Evolutionary conservation across 2,888 invertebrate species (phyloP).

Genomic region (Temnothorax rugatulus): DNA sequence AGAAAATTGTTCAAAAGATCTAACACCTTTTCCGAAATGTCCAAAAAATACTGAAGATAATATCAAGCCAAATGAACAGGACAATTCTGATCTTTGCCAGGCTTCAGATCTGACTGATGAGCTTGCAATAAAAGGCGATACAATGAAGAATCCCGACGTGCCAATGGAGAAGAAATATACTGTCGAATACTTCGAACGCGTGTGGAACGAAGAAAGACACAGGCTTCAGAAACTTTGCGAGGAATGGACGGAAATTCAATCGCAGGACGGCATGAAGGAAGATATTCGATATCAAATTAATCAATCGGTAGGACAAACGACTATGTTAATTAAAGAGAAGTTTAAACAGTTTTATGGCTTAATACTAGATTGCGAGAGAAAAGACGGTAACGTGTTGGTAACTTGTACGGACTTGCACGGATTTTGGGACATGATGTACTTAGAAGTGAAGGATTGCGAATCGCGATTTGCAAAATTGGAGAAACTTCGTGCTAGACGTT

Average conservation of each 20-base stretch:
- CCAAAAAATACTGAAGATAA: conserved; percentile 84
- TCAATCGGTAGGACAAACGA: conserved; percentile 93
- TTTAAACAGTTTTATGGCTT: conserved; percentile 91
- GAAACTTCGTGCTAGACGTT: conserved; percentile 70
- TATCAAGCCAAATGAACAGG: conserved; percentile 87
- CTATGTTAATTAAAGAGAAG: conserved; percentile 92
- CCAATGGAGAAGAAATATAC: conserved; percentile 80
- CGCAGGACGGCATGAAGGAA: conserved; percentile 85
- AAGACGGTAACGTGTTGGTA: conserved; percentile 87
- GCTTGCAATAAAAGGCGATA: conserved; percentile 73
- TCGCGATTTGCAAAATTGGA: conserved; percentile 78
- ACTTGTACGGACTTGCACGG: conserved; percentile 92
- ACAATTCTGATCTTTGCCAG: conserved; percentile 67
- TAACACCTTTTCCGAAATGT: neutral
- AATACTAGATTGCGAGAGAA: conserved; percentile 84
- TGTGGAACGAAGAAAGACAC: conserved; percentile 87
- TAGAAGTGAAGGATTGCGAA: conserved; percentile 88
- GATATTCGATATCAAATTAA: conserved; percentile 88
- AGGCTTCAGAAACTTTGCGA: conserved; percentile 87
- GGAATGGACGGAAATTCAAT: conserved; percentile 87
- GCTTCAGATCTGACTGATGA: conserved; percentile 50
- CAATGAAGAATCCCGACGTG: conserved; percentile 77
- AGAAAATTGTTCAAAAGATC: neutral
- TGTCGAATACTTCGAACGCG: conserved; percentile 85
- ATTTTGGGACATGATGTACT: conserved; percentile 95